Percentiles rank a stretch among this genome's conserved stretches.
Conservation (phyloP, 2,888 invertebrate species). For the Lasioglossum zephyrum region DNA sequence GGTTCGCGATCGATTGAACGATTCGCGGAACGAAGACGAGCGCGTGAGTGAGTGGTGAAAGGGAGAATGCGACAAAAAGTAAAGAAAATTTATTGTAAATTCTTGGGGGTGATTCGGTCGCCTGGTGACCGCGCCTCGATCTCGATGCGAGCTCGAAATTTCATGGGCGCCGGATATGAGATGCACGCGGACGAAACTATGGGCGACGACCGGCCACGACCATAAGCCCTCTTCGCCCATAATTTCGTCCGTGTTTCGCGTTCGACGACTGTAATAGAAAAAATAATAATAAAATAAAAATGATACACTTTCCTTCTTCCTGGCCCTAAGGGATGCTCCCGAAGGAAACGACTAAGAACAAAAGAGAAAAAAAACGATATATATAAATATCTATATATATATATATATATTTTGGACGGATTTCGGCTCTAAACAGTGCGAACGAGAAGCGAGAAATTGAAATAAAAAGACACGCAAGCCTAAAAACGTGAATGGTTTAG, state of each 20-base stretch:
- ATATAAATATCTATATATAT: slow-evolving; percentile 28
- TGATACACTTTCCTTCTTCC: slow-evolving; percentile 48
- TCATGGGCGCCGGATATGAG: slow-evolving; percentile 71
- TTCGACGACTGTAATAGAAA: slow-evolving; percentile 43
- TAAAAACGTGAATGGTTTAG: slow-evolving; percentile 4
- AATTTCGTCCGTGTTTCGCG: slow-evolving; percentile 51
- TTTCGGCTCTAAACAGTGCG: slow-evolving; percentile 50
- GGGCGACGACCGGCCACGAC: slow-evolving; percentile 47
- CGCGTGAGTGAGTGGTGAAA: slow-evolving; percentile 17
- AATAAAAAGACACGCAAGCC: slow-evolving; percentile 11
- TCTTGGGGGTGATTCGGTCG: slow-evolving; percentile 78
- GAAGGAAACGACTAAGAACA: slow-evolving; percentile 28
- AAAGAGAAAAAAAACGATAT: slow-evolving; percentile 20
- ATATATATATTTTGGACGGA: slow-evolving; percentile 57
- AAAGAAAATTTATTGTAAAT: slow-evolving; percentile 77
- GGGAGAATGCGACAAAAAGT: slow-evolving; percentile 33
- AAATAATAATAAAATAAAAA: background rate
- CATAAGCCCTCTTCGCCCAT: slow-evolving; percentile 34
- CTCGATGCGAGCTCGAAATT: slow-evolving; percentile 77
- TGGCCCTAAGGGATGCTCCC: slow-evolving; percentile 45
- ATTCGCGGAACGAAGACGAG: background rate
- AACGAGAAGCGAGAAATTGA: slow-evolving; percentile 15
- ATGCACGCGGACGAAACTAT: slow-evolving; percentile 58
- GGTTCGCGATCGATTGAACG: slow-evolving; percentile 4
- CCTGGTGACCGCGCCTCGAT: slow-evolving; percentile 80